Evolutionary conservation across 2,113 vertebrate species (phyloP).

Genomic region (Eulacestoma nigropectus): DNA sequence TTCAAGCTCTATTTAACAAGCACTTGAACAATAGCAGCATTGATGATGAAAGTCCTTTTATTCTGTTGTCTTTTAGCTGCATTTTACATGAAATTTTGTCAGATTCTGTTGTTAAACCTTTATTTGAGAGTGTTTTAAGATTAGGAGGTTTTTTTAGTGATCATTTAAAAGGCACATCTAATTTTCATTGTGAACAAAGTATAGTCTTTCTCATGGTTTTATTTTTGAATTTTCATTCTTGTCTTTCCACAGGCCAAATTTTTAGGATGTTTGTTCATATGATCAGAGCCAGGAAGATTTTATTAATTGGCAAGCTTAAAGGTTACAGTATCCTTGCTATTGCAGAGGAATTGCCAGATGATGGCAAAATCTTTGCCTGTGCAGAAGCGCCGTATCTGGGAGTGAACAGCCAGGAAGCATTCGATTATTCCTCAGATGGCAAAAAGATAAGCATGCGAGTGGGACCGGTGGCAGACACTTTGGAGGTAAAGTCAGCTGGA

Average conservation of each 20-base stretch:
- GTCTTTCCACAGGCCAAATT: slow-evolving; percentile 55
- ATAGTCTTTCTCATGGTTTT: neutral
- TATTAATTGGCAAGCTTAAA: slow-evolving; percentile 73
- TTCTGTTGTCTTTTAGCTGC: slow-evolving; percentile 28
- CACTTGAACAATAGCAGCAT: slow-evolving; percentile 40
- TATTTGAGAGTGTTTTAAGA: neutral
- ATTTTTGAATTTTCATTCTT: neutral
- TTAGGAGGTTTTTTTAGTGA: neutral
- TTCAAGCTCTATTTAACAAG: slow-evolving; percentile 55
- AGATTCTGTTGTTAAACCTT: slow-evolving; percentile 13
- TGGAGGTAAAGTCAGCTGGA: slow-evolving; percentile 60
- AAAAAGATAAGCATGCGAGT: slow-evolving; percentile 70
- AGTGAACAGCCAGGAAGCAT: slow-evolving; percentile 68
- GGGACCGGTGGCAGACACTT: slow-evolving; percentile 65
- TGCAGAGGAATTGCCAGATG: slow-evolving; percentile 70
- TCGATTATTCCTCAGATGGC: slow-evolving; percentile 71
- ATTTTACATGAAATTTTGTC: slow-evolving; percentile 8
- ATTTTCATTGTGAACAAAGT: neutral
- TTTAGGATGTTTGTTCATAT: slow-evolving; percentile 71
- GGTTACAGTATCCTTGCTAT: slow-evolving; percentile 69
- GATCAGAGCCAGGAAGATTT: slow-evolving; percentile 65
- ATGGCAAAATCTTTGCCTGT: slow-evolving; percentile 68
- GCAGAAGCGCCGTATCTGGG: slow-evolving; percentile 60
- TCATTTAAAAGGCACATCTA: neutral
- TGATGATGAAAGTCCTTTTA: slow-evolving; percentile 29